A percentile compares a stretch with the other conserved stretches of the same genome.
Evolutionary conservation across 1,140 invertebrate species (phyloP).

Genomic region (Drosophila ambigua): DNA sequence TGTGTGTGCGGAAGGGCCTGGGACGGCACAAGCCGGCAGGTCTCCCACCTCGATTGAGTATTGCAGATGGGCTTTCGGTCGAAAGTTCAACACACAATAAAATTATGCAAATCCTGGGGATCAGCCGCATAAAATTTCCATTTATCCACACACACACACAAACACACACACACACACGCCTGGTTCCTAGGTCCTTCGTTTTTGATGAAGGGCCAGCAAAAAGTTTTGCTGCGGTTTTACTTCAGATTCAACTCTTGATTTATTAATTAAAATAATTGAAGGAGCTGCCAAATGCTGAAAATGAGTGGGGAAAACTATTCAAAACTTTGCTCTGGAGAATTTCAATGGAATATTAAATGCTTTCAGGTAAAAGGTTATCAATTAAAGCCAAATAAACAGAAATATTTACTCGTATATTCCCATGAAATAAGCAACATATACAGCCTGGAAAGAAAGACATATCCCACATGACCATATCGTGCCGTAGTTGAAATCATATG

Average conservation of each 20-base stretch:
- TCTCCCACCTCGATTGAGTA: conserved; percentile 18
- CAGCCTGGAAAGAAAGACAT: too few species aligned
- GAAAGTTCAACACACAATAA: conserved; percentile 76
- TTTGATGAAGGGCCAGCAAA: conserved; percentile 21
- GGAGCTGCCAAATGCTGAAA: background rate
- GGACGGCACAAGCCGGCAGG: too few species aligned
- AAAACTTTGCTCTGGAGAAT: background rate
- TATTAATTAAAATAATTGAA: conserved; percentile 54
- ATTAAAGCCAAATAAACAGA: conserved; percentile 1
- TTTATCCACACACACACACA: conserved; percentile 17
- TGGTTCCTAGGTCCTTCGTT: conserved; percentile 24
- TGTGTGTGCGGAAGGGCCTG: conserved; percentile 5
- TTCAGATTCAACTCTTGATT: conserved; percentile 48
- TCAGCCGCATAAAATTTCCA: conserved; percentile 50
- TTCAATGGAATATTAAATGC: conserved; percentile 1
- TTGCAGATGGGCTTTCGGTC: conserved; percentile 31
- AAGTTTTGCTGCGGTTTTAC: conserved; percentile 38
- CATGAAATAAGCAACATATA: too few species aligned
- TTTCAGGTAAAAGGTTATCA: background rate
- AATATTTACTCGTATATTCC: too few species aligned
- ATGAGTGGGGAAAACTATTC: conserved; percentile 14
- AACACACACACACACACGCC: background rate
- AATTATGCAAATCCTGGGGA: conserved; percentile 75
- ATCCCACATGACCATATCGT: too few species aligned
- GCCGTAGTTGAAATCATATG: too few species aligned